Percentiles rank a stretch among this genome's conserved stretches.
Conservation (phyloP, 2,113 vertebrate species). For the Anarhynchus alexandrinus region DNA sequence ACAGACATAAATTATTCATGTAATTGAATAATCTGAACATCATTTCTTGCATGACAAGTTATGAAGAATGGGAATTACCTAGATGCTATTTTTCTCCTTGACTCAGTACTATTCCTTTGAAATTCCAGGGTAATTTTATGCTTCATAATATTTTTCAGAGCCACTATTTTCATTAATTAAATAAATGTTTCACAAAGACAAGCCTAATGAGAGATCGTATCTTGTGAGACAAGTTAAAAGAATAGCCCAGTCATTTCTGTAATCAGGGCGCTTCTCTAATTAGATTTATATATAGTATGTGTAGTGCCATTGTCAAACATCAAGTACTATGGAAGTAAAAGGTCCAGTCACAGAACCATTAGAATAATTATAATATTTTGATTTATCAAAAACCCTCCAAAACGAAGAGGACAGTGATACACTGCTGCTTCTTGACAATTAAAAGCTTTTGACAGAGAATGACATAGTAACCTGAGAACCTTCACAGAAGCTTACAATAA, state of each 20-base stretch:
- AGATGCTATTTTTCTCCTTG: neutral
- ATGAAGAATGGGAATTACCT: neutral
- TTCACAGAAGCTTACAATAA: neutral
- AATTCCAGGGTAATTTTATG: neutral
- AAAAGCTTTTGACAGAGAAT: neutral
- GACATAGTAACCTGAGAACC: neutral
- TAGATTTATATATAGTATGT: neutral
- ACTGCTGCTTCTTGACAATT: neutral
- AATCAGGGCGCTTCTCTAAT: neutral
- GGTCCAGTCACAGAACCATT: neutral
- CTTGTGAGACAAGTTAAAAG: neutral
- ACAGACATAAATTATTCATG: neutral
- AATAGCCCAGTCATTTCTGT: neutral
- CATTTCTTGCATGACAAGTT: neutral
- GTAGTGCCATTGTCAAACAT: neutral
- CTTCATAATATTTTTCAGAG: neutral
- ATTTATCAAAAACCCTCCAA: neutral
- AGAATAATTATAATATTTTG: neutral
- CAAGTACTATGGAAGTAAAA: neutral
- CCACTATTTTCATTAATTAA: constrained; percentile 4
- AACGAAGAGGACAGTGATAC: neutral
- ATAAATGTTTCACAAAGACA: neutral
- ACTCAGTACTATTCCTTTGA: neutral
- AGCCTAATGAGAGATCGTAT: neutral
- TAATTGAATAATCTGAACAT: neutral